A percentile compares a stretch with the other conserved stretches of the same genome.
phyloP scores from a whole-genome alignment of 2,113 vertebrate species.

The Rutilus rutilus region DNA sequence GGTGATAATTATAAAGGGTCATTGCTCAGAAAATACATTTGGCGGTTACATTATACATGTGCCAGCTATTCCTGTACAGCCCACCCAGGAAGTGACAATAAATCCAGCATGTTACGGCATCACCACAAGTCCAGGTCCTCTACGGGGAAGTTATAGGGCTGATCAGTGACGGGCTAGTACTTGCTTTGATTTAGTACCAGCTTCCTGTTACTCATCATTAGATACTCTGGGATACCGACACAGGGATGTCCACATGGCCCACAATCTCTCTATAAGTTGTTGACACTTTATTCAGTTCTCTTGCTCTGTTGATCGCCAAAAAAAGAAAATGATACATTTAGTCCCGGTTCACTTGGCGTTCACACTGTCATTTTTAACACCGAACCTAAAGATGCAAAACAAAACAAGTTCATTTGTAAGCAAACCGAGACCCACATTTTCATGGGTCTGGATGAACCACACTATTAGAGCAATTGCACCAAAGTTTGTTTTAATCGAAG shows the following conservation, averaged over 20 bases:
- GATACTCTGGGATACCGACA: background rate
- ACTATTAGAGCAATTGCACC: background rate
- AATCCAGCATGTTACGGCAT: background rate
- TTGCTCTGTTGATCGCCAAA: too few relatives aligned
- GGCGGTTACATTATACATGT: background rate
- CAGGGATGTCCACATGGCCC: background rate
- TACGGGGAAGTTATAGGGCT: background rate
- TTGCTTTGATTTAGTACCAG: conserved; percentile 14
- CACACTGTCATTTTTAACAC: too few relatives aligned
- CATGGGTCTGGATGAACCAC: background rate
- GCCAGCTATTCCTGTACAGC: background rate
- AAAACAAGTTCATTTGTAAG: background rate
- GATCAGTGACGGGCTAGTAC: background rate
- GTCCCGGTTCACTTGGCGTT: too few relatives aligned
- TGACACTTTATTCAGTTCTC: too few relatives aligned
- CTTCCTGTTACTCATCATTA: background rate
- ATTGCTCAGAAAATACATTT: background rate
- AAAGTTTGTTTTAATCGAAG: background rate
- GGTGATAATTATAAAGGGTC: conserved; percentile 16
- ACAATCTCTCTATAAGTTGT: background rate
- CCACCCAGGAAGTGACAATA: conserved; percentile 1
- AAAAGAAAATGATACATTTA: too few relatives aligned
- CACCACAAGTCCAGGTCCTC: background rate
- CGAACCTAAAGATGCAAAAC: background rate
- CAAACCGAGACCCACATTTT: background rate